Base-by-base conservation (phyloP, 2,113 vertebrate species). In the Psittacus erithacus region DNA sequence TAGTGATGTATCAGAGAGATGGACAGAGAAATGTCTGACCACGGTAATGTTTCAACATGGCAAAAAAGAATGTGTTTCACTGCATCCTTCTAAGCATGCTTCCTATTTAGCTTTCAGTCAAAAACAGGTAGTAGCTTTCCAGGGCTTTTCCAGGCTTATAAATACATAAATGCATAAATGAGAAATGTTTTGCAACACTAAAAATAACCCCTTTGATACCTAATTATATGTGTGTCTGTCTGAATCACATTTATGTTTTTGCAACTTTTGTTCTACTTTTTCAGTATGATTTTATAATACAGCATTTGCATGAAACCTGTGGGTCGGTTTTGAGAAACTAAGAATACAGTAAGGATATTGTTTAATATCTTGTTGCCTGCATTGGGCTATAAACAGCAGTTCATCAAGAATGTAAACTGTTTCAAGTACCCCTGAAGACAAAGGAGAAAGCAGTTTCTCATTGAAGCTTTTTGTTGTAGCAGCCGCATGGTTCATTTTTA, bases 151-250 rank as follows among this genome's bases (percentile, higher is more conserved):
- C 43, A 64, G 38, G 60, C 50, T 83, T 71, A 71, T 93, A 91
- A 95, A 96, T 70, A 90, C 90, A 57, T 69, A 63, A 80, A 75
- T 25, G 11, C n/a, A 55, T 74, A 75, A 92, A 90, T 75, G 50
- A 64, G 49, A 82, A 91, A 82, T 73, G 69, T n/a, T 90, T 91
- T 82, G 62, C 81, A 84, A 49, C 33, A 19, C 88, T 93, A 84
- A 93, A 95, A 96, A 91, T 88, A 93, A 55, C 49, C 27, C 22
- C 50, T 92, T 93, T 93, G 77, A 71, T 88, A 90, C 78, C 52
- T 93, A 84, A 62, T 82, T 91, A 27, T 63, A 43, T 63, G 31
- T 90, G 5, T 55, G 35, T 86, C 76, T 96, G 64, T 84, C 62
- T 90, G 86, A 60, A 83, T 88, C 52, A 47, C 39, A 18, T 69